phyloP scores from a whole-genome alignment of 2,113 vertebrate species.

The Addax nasomaculatus region DNA sequence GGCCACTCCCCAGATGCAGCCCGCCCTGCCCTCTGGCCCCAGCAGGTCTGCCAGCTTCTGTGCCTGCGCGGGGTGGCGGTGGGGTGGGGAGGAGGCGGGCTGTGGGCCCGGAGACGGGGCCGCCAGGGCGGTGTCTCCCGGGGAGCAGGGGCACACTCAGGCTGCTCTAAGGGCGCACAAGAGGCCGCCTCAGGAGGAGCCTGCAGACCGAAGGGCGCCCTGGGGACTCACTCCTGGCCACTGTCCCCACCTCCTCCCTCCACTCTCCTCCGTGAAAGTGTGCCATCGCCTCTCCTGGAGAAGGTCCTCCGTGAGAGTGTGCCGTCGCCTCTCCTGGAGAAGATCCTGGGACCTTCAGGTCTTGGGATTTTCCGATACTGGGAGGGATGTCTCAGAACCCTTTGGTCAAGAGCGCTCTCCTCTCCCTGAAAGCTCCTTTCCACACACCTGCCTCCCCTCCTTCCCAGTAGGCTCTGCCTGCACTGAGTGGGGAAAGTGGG shows the following conservation, averaged over 20 bases:
- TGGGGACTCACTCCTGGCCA: neutral
- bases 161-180: neutral
- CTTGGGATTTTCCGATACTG: neutral
- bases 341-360: neutral
- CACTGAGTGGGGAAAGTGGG: neutral
- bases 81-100: fast-evolving
- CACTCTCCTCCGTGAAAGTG: neutral
- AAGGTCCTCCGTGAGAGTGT: neutral
- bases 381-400: neutral
- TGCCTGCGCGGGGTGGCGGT: neutral
- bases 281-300: neutral
- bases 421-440: neutral
- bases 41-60: neutral
- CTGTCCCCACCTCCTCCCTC: neutral
- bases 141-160: neutral
- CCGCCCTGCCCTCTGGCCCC: neutral
- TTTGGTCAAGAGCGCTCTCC: neutral
- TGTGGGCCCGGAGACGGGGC: neutral
- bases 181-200: neutral
- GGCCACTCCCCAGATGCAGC: neutral
- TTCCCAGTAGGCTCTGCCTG: neutral
- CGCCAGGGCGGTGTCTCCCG: neutral
- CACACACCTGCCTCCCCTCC: neutral
- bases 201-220: neutral
- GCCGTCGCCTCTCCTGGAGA: neutral